Conservation (phyloP, 1,140 invertebrate genomes). For the Bombus consobrinus region DNA sequence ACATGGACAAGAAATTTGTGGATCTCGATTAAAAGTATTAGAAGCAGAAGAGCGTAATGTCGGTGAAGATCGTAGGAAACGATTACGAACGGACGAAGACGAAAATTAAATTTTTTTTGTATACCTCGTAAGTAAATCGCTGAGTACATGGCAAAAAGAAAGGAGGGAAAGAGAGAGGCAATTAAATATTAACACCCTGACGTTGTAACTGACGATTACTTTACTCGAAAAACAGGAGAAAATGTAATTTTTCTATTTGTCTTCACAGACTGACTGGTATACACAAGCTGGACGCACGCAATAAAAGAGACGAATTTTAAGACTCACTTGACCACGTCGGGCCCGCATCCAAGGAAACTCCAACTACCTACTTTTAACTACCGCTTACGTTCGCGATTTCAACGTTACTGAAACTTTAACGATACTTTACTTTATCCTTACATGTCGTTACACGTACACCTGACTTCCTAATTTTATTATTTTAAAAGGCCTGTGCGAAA, state of each 20-base stretch:
- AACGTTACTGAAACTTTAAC: slow-evolving; percentile 80
- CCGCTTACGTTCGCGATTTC: slow-evolving; percentile 81
- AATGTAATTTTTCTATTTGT: slow-evolving; percentile 82
- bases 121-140: slow-evolving; percentile 79
- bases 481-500: slow-evolving; percentile 74
- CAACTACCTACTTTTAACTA: slow-evolving; percentile 80
- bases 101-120: slow-evolving; percentile 76
- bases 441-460: slow-evolving; percentile 72
- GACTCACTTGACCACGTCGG: slow-evolving; percentile 83
- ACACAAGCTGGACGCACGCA: slow-evolving; percentile 83
- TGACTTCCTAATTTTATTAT: slow-evolving; percentile 69
- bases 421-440: slow-evolving; percentile 76
- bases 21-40: slow-evolving; percentile 92
- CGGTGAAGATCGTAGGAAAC: slow-evolving; percentile 83
- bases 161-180: slow-evolving; percentile 43
- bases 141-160: slow-evolving; percentile 46
- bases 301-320: slow-evolving; percentile 83
- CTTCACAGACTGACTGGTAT: slow-evolving; percentile 84
- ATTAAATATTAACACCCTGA: slow-evolving; percentile 64
- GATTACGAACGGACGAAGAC: slow-evolving; percentile 83
- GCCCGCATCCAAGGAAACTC: slow-evolving; percentile 82
- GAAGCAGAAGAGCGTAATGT: slow-evolving; percentile 91
- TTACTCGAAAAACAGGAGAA: slow-evolving; percentile 61
- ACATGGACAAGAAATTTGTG: slow-evolving; percentile 93
- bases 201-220: slow-evolving; percentile 63